Percentiles rank a stretch among this genome's conserved stretches.
These are phyloP conservation scores for Chelidonichthys spinosus DNA, from an alignment of 2,797 vertebrate genomes.

Conservation along the genomic window DNA sequence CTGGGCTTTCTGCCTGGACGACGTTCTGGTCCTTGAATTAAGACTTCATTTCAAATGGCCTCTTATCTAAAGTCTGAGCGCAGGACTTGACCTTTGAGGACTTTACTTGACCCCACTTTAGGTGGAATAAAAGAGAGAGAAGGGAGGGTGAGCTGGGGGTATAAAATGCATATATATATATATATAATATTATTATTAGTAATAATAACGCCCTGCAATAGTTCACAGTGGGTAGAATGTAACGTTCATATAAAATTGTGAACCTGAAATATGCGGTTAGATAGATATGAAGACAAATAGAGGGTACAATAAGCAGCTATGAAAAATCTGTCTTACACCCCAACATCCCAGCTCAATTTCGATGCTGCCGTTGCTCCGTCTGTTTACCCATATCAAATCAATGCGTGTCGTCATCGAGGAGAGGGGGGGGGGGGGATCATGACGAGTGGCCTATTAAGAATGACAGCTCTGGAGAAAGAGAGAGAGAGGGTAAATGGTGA, in stretches of 20 bases:
- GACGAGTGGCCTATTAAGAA: slow-evolving; percentile 95
- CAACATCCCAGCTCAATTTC: slow-evolving; percentile 80
- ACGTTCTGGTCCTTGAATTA: slow-evolving; percentile 23
- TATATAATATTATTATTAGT: neutral
- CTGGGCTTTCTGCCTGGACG: slow-evolving; percentile 8
- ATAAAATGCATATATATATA: neutral
- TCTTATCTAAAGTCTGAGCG: slow-evolving; percentile 76
- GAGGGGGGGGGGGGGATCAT: slow-evolving; percentile 90
- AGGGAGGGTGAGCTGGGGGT: neutral
- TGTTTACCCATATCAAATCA: slow-evolving; percentile 94
- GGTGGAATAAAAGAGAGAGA: slow-evolving; percentile 20
- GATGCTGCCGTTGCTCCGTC: slow-evolving; percentile 84
- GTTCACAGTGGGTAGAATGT: neutral
- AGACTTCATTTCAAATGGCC: slow-evolving; percentile 63
- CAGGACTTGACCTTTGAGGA: slow-evolving; percentile 76
- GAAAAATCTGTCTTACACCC: slow-evolving; percentile 53
- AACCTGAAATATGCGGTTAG: neutral
- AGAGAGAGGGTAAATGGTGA: slow-evolving; percentile 96
- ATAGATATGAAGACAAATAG: slow-evolving; percentile 22
- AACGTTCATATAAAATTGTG: neutral
- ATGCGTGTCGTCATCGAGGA: slow-evolving; percentile 93
- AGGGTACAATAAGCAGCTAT: neutral
- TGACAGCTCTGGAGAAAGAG: slow-evolving; percentile 92
- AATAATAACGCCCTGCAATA: fast-evolving
- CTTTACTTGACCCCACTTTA: slow-evolving; percentile 80